A percentile compares a stretch with the other conserved stretches of the same genome.
Evolutionary conservation across 2,113 vertebrate genomes (phyloP).

Genomic region (Gopherus evgoodei): DNA sequence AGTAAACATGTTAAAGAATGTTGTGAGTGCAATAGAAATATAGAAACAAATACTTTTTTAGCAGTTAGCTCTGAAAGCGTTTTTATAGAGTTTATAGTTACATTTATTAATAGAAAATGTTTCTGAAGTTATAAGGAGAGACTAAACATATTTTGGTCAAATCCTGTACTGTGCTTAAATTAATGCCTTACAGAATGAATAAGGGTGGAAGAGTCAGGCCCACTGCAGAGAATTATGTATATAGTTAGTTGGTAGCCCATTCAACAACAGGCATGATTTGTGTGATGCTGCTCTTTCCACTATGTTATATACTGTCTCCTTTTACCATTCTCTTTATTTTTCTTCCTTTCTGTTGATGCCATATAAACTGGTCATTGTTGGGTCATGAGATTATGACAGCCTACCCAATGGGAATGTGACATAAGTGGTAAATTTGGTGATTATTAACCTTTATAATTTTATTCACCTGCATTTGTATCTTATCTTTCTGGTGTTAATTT

Average conservation of each 20-base stretch:
- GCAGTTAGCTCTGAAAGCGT: background rate
- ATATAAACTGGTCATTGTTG: fast-evolving
- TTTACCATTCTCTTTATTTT: background rate
- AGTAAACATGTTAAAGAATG: background rate
- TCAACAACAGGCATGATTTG: background rate
- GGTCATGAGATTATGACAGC: background rate
- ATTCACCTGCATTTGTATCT: background rate
- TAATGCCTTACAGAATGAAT: fast-evolving
- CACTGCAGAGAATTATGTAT: background rate
- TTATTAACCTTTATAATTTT: background rate
- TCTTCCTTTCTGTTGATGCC: background rate
- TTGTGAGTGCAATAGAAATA: background rate
- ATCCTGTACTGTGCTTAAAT: background rate
- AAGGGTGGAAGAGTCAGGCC: background rate
- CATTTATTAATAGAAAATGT: background rate
- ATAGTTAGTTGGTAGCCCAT: background rate
- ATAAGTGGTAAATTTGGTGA: background rate
- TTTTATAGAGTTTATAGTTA: background rate
- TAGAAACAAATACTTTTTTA: background rate
- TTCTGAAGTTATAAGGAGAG: background rate
- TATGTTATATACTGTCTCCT: background rate
- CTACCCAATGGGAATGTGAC: background rate
- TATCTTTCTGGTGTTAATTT: background rate
- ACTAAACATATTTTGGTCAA: background rate
- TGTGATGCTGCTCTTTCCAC: too few relatives aligned